Evolutionary conservation across 2,797 vertebrate genomes (phyloP).

Genomic region (Schizothorax lantsangensis): DNA sequence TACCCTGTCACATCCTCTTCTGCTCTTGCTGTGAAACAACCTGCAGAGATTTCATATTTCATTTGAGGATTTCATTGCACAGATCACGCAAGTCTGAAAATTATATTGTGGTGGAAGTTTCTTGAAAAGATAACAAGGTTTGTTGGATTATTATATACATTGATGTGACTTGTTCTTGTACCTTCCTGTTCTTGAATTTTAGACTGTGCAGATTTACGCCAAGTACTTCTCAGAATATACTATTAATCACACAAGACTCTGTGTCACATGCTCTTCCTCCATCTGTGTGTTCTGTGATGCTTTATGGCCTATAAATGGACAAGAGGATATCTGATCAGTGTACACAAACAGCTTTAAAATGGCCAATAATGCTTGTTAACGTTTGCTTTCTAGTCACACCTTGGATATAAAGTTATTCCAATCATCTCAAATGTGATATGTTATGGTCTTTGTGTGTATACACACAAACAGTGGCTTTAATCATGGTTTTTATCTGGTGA

Average conservation of each 20-base stretch:
- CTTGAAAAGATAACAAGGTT: background rate
- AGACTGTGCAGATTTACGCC: background rate
- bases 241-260: background rate
- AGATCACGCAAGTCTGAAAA: constrained; percentile 4
- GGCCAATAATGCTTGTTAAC: background rate
- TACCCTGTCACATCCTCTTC: background rate
- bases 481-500: background rate
- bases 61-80: background rate
- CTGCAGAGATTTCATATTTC: constrained; percentile 16
- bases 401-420: background rate
- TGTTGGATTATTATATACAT: background rate
- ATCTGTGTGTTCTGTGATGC: background rate
- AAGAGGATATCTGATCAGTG: background rate
- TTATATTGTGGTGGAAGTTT: background rate
- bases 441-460: background rate
- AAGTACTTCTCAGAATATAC: background rate
- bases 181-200: background rate
- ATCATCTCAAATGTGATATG: background rate
- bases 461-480: background rate
- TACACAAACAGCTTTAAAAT: constrained; percentile 4
- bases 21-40: constrained; percentile 13
- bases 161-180: background rate
- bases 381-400: background rate
- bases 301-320: background rate
- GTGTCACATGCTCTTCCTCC: background rate